A percentile compares a stretch with the other conserved stretches of the same genome.
Conservation (phyloP, 1,140 invertebrate genomes). For the Sogatella furcifera region DNA sequence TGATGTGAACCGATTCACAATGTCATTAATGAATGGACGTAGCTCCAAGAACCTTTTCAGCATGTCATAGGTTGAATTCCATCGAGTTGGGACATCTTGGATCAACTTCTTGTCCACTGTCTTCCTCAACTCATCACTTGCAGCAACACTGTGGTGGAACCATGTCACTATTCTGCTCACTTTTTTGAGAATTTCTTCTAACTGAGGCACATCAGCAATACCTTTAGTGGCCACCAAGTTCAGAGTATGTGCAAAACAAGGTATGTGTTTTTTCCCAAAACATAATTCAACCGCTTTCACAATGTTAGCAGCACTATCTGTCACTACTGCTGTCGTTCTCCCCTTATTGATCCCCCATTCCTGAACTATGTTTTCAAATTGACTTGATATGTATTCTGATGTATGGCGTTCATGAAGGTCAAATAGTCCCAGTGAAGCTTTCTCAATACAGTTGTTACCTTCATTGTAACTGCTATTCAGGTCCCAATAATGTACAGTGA, state of each 20-base stretch:
- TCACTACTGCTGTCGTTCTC: conserved; percentile 31
- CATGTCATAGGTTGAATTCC: conserved; percentile 30
- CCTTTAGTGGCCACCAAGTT: conserved; percentile 20
- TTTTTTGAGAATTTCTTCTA: conserved; percentile 9
- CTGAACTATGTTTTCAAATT: conserved; percentile 20
- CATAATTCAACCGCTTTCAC: conserved; percentile 26
- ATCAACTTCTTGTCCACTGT: conserved; percentile 21
- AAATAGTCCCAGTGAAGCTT: conserved; percentile 17
- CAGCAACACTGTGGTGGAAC: conserved; percentile 17
- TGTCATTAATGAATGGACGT: conserved; percentile 10
- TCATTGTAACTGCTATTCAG: too few species aligned
- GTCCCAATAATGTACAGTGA: conserved; percentile 14
- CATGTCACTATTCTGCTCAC: conserved; percentile 18
- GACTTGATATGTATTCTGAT: conserved; percentile 19
- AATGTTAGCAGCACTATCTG: conserved; percentile 34
- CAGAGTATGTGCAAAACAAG: conserved; percentile 34
- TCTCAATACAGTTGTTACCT: conserved; percentile 17
- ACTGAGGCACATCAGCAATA: background rate
- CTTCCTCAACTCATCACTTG: conserved; percentile 18
- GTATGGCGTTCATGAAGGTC: conserved; percentile 20
- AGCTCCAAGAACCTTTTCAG: conserved; percentile 25
- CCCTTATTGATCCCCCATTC: conserved; percentile 31
- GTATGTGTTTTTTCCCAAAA: conserved; percentile 30
- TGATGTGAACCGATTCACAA: conserved; percentile 6
- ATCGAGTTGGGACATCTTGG: conserved; percentile 27